Percentiles rank a stretch among this genome's conserved stretches.
Conservation (phyloP, 2,113 vertebrate genomes). For the Sebastes schlegelii region DNA sequence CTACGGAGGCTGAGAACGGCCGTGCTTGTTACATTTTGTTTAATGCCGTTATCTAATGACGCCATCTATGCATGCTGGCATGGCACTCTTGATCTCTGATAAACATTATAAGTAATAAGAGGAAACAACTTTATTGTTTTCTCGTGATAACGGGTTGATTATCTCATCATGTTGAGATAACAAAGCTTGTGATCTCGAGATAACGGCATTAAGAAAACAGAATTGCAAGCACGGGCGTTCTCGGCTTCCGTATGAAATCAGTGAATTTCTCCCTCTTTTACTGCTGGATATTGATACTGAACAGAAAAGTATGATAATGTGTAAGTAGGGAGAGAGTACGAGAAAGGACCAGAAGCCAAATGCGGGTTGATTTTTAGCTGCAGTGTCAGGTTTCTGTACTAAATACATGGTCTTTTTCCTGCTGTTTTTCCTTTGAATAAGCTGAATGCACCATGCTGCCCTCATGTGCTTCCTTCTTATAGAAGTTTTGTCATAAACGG, state of each 20-base stretch:
- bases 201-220: neutral
- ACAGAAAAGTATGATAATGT: neutral
- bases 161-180: neutral
- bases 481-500: slow-evolving; percentile 27
- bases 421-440: slow-evolving; percentile 12
- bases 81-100: neutral
- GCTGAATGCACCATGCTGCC: slow-evolving; percentile 54
- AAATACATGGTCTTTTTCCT: slow-evolving; percentile 4
- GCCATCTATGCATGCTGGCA: neutral
- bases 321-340: neutral
- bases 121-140: neutral
- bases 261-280: neutral
- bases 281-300: slow-evolving; percentile 25
- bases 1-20: neutral
- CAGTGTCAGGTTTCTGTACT: slow-evolving; percentile 8
- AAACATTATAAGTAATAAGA: neutral
- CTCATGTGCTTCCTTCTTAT: slow-evolving; percentile 22
- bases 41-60: too few relatives aligned
- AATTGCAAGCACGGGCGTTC: neutral
- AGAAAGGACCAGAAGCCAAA: neutral
- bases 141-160: neutral
- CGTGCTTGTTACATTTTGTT: neutral
- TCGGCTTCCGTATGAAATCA: neutral
- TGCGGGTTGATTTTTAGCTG: slow-evolving; percentile 1
- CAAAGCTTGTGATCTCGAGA: neutral